phyloP scores from a whole-genome alignment of 1,140 invertebrate species.

The Danaus plexippus region DNA sequence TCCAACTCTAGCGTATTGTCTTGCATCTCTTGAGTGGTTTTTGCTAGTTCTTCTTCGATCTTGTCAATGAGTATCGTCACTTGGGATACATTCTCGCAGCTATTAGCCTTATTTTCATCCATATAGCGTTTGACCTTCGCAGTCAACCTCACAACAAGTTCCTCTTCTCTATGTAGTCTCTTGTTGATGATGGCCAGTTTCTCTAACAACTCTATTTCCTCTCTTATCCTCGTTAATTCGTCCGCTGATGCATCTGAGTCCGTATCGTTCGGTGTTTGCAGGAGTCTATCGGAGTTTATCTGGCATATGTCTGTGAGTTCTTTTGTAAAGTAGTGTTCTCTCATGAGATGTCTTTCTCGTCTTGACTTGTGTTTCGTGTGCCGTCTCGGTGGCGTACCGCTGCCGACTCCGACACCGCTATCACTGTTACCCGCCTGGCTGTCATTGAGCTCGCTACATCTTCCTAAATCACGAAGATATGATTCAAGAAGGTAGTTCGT shows the following conservation, averaged over 20 bases:
- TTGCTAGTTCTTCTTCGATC: constrained; percentile 71
- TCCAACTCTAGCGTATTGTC: constrained; percentile 73
- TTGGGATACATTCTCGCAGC: constrained; percentile 70
- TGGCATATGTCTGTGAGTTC: constrained; percentile 68
- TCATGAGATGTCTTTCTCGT: constrained; percentile 65
- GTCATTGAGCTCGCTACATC: constrained; percentile 66
- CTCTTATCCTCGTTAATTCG: constrained; percentile 70
- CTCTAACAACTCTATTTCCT: constrained; percentile 78
- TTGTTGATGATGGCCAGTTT: constrained; percentile 81
- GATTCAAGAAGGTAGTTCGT: constrained; percentile 87
- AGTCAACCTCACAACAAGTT: constrained; percentile 76
- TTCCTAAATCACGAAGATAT: constrained; percentile 74
- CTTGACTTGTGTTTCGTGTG: constrained; percentile 70
- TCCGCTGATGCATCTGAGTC: constrained; percentile 68
- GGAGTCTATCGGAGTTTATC: constrained; percentile 68
- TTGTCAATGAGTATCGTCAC: constrained; percentile 67
- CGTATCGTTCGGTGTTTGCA: constrained; percentile 68
- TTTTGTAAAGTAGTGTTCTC: constrained; percentile 70
- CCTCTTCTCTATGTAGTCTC: constrained; percentile 79
- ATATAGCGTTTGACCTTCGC: constrained; percentile 78
- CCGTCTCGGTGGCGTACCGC: constrained; percentile 62
- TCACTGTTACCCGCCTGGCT: constrained; percentile 73
- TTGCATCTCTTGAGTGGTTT: constrained; percentile 76
- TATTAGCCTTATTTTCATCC: constrained; percentile 72
- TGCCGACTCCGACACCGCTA: constrained; percentile 71